phyloP scores from a whole-genome alignment of 2,888 invertebrate species.

The Hirtodrosophila histrioides region DNA sequence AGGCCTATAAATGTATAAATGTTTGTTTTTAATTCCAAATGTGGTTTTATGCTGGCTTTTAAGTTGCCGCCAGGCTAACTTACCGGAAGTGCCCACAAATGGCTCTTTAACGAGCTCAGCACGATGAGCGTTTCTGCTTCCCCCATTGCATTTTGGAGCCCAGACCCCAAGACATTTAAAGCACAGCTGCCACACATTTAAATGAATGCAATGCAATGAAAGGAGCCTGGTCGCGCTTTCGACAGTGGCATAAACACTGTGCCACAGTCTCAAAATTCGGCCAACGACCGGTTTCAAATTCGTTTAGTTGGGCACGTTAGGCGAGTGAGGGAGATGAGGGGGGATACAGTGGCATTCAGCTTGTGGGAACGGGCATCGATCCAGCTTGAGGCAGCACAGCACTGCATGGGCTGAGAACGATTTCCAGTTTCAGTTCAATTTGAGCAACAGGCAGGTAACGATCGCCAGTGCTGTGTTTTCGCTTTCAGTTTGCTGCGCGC shows the following conservation, averaged over 20 bases:
- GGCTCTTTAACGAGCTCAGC: slow-evolving; percentile 47
- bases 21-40: slow-evolving; percentile 55
- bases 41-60: slow-evolving; percentile 16
- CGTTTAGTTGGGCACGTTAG: slow-evolving; percentile 1
- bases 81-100: slow-evolving; percentile 23
- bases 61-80: slow-evolving; percentile 23
- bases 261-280: slow-evolving; percentile 74
- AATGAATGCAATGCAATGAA: slow-evolving; percentile 43
- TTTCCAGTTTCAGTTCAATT: slow-evolving; percentile 81
- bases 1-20: slow-evolving; percentile 59
- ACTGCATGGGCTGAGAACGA: slow-evolving; percentile 35
- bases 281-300: slow-evolving; percentile 64
- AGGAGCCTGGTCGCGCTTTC: slow-evolving; percentile 29
- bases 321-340: neutral
- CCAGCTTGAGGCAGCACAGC: slow-evolving; percentile 45
- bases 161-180: slow-evolving; percentile 30
- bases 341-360: slow-evolving; percentile 32
- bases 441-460: slow-evolving; percentile 71
- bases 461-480: slow-evolving; percentile 53
- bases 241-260: slow-evolving; percentile 64
- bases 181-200: slow-evolving; percentile 68
- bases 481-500: slow-evolving; percentile 54
- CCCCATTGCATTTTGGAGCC: slow-evolving; percentile 6
- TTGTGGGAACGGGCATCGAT: slow-evolving; percentile 53
- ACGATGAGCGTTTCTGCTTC: slow-evolving; percentile 54